Evolutionary conservation across 2,113 vertebrate species (phyloP), one percentile per base, ranked within the genome.

Genomic region (Papio anubis): DNA sequence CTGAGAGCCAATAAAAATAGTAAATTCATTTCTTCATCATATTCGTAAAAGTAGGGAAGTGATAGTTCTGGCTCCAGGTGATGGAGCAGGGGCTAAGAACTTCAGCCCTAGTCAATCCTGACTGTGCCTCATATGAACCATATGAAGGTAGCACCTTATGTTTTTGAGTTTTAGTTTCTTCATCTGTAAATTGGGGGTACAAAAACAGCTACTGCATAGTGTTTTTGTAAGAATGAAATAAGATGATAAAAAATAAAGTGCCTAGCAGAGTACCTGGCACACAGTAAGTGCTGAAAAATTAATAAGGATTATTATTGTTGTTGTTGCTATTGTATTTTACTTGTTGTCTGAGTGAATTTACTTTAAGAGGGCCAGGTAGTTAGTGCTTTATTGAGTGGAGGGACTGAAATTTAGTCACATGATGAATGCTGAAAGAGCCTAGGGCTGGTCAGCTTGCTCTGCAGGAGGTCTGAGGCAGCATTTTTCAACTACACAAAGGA

Each of bases 101-200:
- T 86, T 72, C 48, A 52, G 55, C 32, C 21, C 35, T 73, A 14
- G 35, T 38, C 21, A 27, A 13, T 52, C 17, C 35, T 61, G 35
- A 21, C 20, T 87, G 30, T 80, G 48, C 14, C 83, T 32, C 32
- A 4, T 5, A 70, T 8, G 61, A 48, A 20, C 12, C 10, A 8
- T 9, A 13, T n/a, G 43, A 76, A 70, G 6, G 2, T n/a, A 38
- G n/a, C 18, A 16, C 78, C 75, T 43, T 82, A 32, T 0, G 9
- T 92, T 57, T 91, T 35, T 61, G 25, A 61, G 5, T 96, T 94
- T 96, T 66, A 55, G 48, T 55, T 94, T 93, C 86, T 97, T 96
- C 21, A 61, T 78, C 20, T 82, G 70, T 68, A 80, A 80, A 35
- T 83, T 83, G 70, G 20, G 13, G 50, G 17, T 80, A 48, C 75